Conservation (phyloP, 2,797 vertebrate genomes). For the Picus viridis region DNA sequence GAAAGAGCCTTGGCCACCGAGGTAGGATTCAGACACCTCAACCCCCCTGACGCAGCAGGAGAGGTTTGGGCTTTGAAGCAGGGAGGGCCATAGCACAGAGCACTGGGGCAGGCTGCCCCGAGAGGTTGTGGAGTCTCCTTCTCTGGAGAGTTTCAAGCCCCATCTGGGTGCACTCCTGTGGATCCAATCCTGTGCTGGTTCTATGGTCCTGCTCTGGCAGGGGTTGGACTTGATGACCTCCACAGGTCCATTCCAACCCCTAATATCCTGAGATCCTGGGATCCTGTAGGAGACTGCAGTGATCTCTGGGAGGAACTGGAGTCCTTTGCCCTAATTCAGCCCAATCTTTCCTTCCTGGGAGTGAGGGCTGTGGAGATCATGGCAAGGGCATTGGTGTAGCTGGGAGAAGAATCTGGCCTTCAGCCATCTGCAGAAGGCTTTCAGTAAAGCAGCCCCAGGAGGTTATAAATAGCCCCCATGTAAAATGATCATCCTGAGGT, state of each 20-base stretch:
- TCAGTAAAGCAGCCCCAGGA: slow-evolving; percentile 38
- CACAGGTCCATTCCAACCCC: too few species aligned
- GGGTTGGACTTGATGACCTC: too few species aligned
- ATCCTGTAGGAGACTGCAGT: neutral
- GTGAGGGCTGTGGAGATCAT: neutral
- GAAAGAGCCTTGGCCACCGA: neutral
- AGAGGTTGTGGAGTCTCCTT: too few species aligned
- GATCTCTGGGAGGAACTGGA: neutral
- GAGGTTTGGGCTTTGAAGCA: neutral
- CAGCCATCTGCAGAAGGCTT: slow-evolving; percentile 11
- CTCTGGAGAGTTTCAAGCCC: too few species aligned
- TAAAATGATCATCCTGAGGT: slow-evolving; percentile 57
- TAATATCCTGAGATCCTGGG: too few species aligned
- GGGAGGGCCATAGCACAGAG: neutral
- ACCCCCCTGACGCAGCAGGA: fast-evolving
- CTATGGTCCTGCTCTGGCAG: too few species aligned
- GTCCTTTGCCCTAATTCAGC: neutral
- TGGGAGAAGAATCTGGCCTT: slow-evolving; percentile 12
- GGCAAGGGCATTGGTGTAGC: neutral
- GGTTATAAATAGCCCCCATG: slow-evolving; percentile 61
- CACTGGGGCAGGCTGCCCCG: too few species aligned
- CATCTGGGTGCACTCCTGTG: too few species aligned
- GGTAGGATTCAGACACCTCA: neutral
- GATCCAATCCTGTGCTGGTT: too few species aligned
- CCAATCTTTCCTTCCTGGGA: fast-evolving